Conservation (phyloP, 2,113 vertebrate genomes). For the Polypterus senegalus region DNA sequence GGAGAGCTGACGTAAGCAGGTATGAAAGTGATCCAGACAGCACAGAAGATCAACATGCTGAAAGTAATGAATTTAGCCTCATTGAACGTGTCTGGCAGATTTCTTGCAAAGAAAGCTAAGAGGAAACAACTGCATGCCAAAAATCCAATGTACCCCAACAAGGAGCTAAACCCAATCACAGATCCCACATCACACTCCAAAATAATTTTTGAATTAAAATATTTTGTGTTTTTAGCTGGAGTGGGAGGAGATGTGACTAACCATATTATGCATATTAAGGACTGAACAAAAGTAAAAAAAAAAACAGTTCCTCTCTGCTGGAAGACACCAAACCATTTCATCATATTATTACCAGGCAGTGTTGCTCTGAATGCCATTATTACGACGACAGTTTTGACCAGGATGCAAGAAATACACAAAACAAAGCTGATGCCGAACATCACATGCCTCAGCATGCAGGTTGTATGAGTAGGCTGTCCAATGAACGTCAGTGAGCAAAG, state of each 20-base stretch:
- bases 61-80: too few species aligned
- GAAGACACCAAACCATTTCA: background rate
- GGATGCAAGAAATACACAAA: background rate
- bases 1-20: too few species aligned
- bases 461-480: too few species aligned
- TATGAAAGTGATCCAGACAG: too few species aligned
- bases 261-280: slow-evolving; percentile 3
- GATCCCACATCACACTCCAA: too few species aligned
- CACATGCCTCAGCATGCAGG: too few species aligned
- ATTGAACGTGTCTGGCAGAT: too few species aligned
- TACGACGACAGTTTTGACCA: slow-evolving; percentile 4
- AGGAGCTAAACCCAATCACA: background rate
- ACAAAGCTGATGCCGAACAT: background rate
- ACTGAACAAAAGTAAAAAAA: background rate
- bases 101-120: too few species aligned
- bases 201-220: too few species aligned
- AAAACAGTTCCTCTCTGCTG: background rate
- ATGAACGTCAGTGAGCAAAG: too few species aligned
- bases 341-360: background rate
- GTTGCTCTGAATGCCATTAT: background rate
- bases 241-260: background rate
- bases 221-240: background rate
- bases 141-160: background rate
- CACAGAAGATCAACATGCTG: too few species aligned
- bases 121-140: background rate